Base-by-base conservation (phyloP, 2,888 invertebrate species). In the Venustoraphidia nigricollis region DNA sequence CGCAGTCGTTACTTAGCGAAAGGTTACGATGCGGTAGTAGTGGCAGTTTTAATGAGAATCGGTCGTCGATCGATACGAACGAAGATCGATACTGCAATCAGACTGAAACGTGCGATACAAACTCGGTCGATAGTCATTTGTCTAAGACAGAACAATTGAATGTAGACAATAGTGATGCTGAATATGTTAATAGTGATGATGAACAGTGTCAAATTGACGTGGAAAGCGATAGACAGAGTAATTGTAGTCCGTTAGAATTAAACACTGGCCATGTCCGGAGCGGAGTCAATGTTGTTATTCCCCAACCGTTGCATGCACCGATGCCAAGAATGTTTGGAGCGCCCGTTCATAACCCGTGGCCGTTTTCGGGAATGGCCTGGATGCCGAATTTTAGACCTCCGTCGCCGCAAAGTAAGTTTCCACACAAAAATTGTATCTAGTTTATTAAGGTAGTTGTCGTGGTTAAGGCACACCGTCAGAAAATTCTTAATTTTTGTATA, bases 331-430 rank as follows among this genome's bases (percentile, higher is more conserved):
- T 79, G 55, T 70, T 63, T 49, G 49, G 58, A 27, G 69, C 71
- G 55, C 69, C 75, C 53, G 27, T 27, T 27, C 71, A 77, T 56
- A 67, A 66, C 57, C 59, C 66, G 48, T 77, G 77, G 77, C 74
- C 75, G 45, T 75, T 81, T 54, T 74, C 80, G 14, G 79, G 81
- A 50, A 79, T 81, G 55, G 76, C 79, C 13, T 79, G 78, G 73
- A 72, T 81, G 66, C 72, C 76, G 10, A 76, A 74, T 68, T 75
- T 77, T 55, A 64, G 77, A 56, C 68, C 71, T 35, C 70, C 74
- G 51, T 75, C 77, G 8, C 76, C 76, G 45, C 75, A 75, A 61
- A 69, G 78, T 77, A 68, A 73, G 73, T 72, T 52, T 36, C 13
- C 27, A n/a, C n/a, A n/a, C n/a, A n/a, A n/a, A n/a, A n/a, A n/a